phyloP scores from a whole-genome alignment of 2,797 vertebrate genomes.

The Diceros bicornis region DNA sequence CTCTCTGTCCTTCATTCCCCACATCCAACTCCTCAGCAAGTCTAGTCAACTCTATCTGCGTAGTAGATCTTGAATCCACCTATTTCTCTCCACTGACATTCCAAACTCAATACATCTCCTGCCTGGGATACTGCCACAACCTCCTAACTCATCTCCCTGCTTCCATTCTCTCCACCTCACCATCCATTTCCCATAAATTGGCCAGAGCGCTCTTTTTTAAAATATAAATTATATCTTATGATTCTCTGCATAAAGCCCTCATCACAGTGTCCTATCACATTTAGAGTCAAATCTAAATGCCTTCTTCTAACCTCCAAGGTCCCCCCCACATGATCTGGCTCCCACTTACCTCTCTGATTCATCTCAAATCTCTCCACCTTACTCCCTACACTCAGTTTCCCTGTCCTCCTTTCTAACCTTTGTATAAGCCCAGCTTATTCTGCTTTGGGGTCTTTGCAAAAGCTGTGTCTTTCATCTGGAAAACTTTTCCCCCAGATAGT shows the following conservation, averaged over 20 bases:
- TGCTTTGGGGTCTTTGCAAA: neutral
- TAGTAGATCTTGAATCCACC: neutral
- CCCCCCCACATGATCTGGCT: neutral
- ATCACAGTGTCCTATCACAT: neutral
- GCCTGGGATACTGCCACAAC: neutral
- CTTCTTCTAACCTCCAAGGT: neutral
- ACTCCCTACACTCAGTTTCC: neutral
- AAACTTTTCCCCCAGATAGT: neutral
- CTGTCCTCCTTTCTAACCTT: neutral
- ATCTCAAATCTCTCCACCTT: neutral
- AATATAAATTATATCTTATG: neutral
- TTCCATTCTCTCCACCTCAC: neutral
- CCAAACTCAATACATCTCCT: neutral
- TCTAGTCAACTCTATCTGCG: neutral
- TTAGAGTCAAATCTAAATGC: neutral
- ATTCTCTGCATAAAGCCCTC: neutral
- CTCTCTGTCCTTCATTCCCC: neutral
- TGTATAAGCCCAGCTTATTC: neutral
- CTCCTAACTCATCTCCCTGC: neutral
- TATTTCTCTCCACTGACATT: neutral
- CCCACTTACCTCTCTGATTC: neutral
- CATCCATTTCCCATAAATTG: neutral
- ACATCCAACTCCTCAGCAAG: neutral
- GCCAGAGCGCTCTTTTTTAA: neutral
- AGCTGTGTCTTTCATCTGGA: neutral